Conservation (phyloP, 2,797 vertebrate species). For the Dromococcyx pavoninus region DNA sequence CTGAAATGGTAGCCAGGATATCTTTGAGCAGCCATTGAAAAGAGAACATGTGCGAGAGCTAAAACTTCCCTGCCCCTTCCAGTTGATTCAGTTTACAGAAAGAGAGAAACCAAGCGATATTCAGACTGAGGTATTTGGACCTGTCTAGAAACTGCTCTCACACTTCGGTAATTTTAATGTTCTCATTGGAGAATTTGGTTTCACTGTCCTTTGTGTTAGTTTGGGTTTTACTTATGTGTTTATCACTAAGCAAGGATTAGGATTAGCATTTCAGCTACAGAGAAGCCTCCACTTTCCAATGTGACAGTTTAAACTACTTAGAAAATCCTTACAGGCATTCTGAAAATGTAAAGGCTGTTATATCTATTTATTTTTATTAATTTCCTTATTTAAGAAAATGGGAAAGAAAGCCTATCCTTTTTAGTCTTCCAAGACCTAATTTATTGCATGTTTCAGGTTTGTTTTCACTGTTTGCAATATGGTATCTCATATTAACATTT, state of each 20-base stretch:
- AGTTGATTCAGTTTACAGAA: not conserved
- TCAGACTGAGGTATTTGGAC: rapidly evolving
- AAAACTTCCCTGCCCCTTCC: not conserved
- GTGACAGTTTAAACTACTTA: not conserved
- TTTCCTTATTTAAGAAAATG: not conserved
- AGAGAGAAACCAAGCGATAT: not conserved
- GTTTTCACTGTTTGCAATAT: slow-evolving; percentile 53
- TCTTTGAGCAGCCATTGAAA: not conserved
- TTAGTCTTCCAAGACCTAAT: slow-evolving; percentile 9
- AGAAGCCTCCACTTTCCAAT: not conserved
- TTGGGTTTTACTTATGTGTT: not conserved
- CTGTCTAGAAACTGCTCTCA: not conserved
- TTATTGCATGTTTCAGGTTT: slow-evolving; percentile 42
- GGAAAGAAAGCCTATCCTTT: not conserved
- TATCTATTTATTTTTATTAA: not conserved
- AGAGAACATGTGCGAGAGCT: not conserved
- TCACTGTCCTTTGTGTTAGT: not conserved
- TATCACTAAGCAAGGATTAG: not conserved
- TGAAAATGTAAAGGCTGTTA: not conserved
- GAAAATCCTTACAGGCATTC: not conserved
- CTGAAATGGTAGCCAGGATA: not conserved
- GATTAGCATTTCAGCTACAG: not conserved
- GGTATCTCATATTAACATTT: slow-evolving; percentile 64
- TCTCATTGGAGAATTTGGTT: not conserved
- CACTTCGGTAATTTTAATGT: not conserved